Evolutionary conservation across 2,888 invertebrate species (phyloP).

Genomic region (Dicyrtoma fusca): DNA sequence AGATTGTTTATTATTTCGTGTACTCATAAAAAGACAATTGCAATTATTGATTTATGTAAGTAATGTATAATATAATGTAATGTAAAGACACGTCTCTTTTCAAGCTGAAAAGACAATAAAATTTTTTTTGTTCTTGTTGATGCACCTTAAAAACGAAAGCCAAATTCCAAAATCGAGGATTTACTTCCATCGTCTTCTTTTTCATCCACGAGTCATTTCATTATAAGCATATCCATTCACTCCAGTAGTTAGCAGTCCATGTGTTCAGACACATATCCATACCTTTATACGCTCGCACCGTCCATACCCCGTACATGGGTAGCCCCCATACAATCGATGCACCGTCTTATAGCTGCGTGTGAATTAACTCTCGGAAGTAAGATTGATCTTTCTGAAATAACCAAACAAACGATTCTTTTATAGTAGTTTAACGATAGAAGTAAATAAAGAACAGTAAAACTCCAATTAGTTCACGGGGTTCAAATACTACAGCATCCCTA

Average conservation of each 20-base stretch:
- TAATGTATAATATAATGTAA: neutral
- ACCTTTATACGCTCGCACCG: neutral
- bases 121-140: constrained; percentile 24
- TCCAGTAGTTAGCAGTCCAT: too few relatives aligned
- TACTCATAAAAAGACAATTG: constrained; percentile 57
- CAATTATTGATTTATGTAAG: constrained; percentile 3
- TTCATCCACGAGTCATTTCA: neutral
- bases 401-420: neutral
- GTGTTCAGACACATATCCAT: too few relatives aligned
- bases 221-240: neutral
- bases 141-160: constrained; percentile 1
- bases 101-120: constrained; percentile 37
- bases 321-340: neutral
- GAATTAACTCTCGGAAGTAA: constrained; percentile 7
- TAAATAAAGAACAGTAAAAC: too few relatives aligned
- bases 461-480: too few relatives aligned
- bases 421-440: too few relatives aligned
- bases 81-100: constrained; percentile 32
- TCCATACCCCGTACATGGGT: neutral
- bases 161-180: neutral
- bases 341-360: neutral
- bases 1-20: constrained; percentile 14
- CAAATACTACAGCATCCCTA: too few relatives aligned
- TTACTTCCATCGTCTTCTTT: neutral
- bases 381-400: constrained; percentile 21